Evolutionary conservation across 2,797 vertebrate genomes (phyloP), one percentile per base, ranked within the genome.

Genomic region (Pelodytes ibericus): DNA sequence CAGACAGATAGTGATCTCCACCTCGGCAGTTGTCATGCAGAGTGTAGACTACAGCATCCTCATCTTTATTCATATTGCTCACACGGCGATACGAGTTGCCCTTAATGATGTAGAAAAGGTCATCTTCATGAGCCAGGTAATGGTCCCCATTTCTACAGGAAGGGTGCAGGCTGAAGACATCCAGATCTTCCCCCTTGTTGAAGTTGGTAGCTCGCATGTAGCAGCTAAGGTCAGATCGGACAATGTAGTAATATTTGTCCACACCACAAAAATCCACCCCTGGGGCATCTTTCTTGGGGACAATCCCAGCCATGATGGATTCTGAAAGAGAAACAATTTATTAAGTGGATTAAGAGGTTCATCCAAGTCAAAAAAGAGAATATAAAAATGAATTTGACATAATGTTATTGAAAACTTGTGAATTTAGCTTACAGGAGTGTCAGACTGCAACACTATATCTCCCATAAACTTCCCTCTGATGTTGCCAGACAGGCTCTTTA

Each of bases 1-100:
- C 63, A 0, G 81, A 71, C 1, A 76, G 60, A 36, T 82, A 82
- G n/a, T 76, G 70, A 39, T 79, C 79, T 4, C 81, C 81, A 18
- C 70, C 75, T 18, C 65, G 75, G 27, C 71, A 81, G 22, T 67
- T 78, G 16, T 51, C 36, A 36, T 73, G 74, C 16, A 77, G 26
- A 2, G 49, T 10, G 22, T 62, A 75, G 15, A 75, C 41, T 3
- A 67, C 13, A 18, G 61, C 9, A 24, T 9, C 11, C n/a, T 27
- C 3, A 24, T 80, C 81, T 4, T 13, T 29, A n/a, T 51, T 36
- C 71, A 82, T 61, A 29, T 80, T 68, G 36, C 2, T 30, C 16
- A 82, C 81, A 3, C 71, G 67, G 2, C 81, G 71, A 29, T 72
- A 82, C 16, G 9, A 0, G 8, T 61, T 30, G 9, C 61, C 62